A percentile compares a stretch with the other conserved stretches of the same genome.
Evolutionary conservation across 2,113 vertebrate genomes (phyloP).

Genomic region (Hippocampus guttulatus): DNA sequence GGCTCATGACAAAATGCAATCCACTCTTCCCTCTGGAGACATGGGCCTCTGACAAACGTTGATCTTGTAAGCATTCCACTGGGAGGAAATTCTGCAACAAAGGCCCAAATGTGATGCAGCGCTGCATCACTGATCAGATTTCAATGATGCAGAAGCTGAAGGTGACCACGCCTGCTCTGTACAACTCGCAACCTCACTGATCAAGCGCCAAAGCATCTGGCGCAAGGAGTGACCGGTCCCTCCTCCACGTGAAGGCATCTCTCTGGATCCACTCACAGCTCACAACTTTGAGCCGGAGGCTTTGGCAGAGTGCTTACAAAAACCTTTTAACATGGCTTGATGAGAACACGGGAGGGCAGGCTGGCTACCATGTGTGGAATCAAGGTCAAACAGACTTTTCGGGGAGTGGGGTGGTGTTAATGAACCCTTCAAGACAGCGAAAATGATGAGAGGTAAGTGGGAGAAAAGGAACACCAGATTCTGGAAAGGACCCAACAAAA

Average conservation of each 20-base stretch:
- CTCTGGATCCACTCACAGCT: slow-evolving; percentile 59
- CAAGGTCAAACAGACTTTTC: slow-evolving; percentile 51
- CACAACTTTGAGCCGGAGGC: slow-evolving; percentile 43
- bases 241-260: slow-evolving; percentile 43
- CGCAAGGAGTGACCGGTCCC: slow-evolving; percentile 31
- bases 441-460: slow-evolving; percentile 41
- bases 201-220: slow-evolving; percentile 15
- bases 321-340: slow-evolving; percentile 60
- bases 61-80: slow-evolving; percentile 24
- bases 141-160: slow-evolving; percentile 11
- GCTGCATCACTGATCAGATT: background rate
- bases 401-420: slow-evolving; percentile 27
- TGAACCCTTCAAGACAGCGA: slow-evolving; percentile 47
- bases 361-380: slow-evolving; percentile 64
- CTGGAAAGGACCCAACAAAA: slow-evolving; percentile 50
- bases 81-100: slow-evolving; percentile 21
- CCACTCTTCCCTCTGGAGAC: slow-evolving; percentile 34
- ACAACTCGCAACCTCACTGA: slow-evolving; percentile 21
- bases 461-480: slow-evolving; percentile 35
- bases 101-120: slow-evolving; percentile 11
- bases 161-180: slow-evolving; percentile 30
- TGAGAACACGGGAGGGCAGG: slow-evolving; percentile 53
- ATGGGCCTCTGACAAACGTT: slow-evolving; percentile 25
- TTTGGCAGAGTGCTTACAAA: slow-evolving; percentile 58
- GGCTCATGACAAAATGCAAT: slow-evolving; percentile 25